A percentile compares a stretch with the other conserved stretches of the same genome.
These are phyloP conservation scores for Petrocephalus sullivani DNA, from an alignment of 2,797 vertebrate species.

Conservation along the genomic window DNA sequence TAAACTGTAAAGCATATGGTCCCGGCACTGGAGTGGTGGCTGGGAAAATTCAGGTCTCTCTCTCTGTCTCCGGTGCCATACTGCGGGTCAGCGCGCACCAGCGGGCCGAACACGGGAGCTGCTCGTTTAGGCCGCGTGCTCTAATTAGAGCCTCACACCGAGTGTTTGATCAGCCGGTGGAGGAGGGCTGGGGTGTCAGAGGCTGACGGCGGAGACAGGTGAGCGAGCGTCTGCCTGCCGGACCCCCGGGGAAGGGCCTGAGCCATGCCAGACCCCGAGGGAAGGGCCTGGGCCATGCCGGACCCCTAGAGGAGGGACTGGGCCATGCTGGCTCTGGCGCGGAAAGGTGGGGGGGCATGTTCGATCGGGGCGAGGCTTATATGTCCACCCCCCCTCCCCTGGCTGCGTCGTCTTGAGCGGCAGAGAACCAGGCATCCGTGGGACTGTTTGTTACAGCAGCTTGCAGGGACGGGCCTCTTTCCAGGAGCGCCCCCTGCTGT, in stretches of 20 bases:
- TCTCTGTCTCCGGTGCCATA: slow-evolving; percentile 44
- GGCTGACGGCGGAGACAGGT: slow-evolving; percentile 80
- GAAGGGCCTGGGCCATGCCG: background rate
- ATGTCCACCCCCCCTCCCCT: slow-evolving; percentile 20
- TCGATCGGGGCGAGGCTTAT: background rate
- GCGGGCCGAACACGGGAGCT: slow-evolving; percentile 61
- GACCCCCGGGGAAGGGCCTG: slow-evolving; percentile 33
- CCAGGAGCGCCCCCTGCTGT: slow-evolving; percentile 52
- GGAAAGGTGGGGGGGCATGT: slow-evolving; percentile 23
- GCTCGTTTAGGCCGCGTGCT: slow-evolving; percentile 18
- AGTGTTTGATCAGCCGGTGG: slow-evolving; percentile 45
- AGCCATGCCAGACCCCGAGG: slow-evolving; percentile 31
- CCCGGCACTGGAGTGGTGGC: slow-evolving; percentile 71
- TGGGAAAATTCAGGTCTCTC: slow-evolving; percentile 66
- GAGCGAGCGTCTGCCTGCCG: slow-evolving; percentile 58
- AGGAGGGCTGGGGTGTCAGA: slow-evolving; percentile 67
- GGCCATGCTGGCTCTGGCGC: background rate
- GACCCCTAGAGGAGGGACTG: slow-evolving; percentile 32
- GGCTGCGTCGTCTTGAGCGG: slow-evolving; percentile 22
- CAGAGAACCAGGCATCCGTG: slow-evolving; percentile 21
- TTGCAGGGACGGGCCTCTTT: slow-evolving; percentile 58
- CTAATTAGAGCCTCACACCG: slow-evolving; percentile 33
- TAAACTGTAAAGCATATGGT: slow-evolving; percentile 90
- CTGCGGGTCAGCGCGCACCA: slow-evolving; percentile 50
- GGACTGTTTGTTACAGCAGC: background rate